Base-by-base conservation (phyloP, 2,113 vertebrate genomes). In the Nymphicus hollandicus region DNA sequence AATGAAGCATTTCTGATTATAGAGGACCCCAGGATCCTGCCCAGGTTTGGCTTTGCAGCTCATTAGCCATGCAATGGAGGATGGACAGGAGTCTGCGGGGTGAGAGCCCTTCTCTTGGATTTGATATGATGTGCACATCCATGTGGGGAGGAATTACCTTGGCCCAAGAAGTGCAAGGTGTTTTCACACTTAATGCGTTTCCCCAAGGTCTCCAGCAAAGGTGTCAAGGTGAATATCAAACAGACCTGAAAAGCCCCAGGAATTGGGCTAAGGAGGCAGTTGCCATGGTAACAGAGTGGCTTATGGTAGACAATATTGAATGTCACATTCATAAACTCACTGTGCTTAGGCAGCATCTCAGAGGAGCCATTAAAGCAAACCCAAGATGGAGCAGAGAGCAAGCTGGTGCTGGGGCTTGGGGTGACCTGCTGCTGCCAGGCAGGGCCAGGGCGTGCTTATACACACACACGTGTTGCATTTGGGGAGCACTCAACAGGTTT, bases 181-280 rank as follows among this genome's bases (percentile, higher is more conserved):
- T 19, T 63, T 77, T 74, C 79, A 44, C 74, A 47, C 74, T 2
- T 4, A 1, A 4, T 27, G 53, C 2, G 2, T 66, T 55, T 74
- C 72, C 93, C 76, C 68, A 37, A 9, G 89, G 81, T 27, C 71
- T 61, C 46, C 56, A 25, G 83, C 1, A 1, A 52, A 86, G 90
- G 88, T 89, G 90, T 93, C 92, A 84, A 91, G 92, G 92, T 88
- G 96, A 96, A 87, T 92, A 76, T 56, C 93, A 93, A 90, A 76
- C 31, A 91, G 93, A 37, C 44, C 86, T 4, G 35, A 86, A 86
- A 63, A 95, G 88, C 71, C 72, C 70, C 66, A 73, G 94, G 92
- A 95, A 81, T 0, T 17, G 83, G 91, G 88, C 79, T 92, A 43
- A 77, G 88, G 82, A 97, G 87, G 90, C 28, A 29, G 95, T 97